Base-by-base conservation (phyloP, 2,797 vertebrate species). In the Poecilia velifera region DNA sequence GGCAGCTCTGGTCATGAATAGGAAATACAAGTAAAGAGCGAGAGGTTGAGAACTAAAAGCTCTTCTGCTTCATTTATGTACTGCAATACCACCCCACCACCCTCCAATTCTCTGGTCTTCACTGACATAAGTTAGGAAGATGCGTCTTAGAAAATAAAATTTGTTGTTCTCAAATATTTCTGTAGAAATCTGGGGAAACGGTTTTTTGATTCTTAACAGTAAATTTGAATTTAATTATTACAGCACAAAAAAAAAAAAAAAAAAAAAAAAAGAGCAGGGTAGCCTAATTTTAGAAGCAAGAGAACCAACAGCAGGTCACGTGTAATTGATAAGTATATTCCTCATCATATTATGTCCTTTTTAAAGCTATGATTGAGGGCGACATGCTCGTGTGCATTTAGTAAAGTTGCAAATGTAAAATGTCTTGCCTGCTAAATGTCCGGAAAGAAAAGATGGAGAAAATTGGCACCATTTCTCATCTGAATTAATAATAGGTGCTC, bases 1-100 rank as follows among this genome's bases (percentile, higher is more conserved):
- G 73, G 94, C 88, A 93, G 90, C 91, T 92, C 90, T 94, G 92
- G 89, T 90, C 90, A 90, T 95, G 94, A 96, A 96, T 94, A 95
- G 93, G 86, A 84, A 93, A 93, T 88, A 92, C 86, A 90, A 94
- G 91, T 92, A 89, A 72, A 88, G 78, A 88, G 87, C 72, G 74
- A 88, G 83, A 90, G 87, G 84, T 78, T 82, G 76, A 83, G 28
- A 85, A 92, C 90, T 92, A 93, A 93, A 92, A 92, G 91, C 90
- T 92, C 86, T 81, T 91, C 86, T 91, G 91, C 84, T 75, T 68
- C 20, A 74, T 90, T 87, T 81, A 90, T 91, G 91, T 90, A 88
- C 85, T 88, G 83, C 87, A 90, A 88, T 51, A 85, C 84, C 81
- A 88, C 87, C 88, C 90, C 62, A 22, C 66, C 22, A 36, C 84